Conservation (phyloP, 2,797 vertebrate genomes). For the Alcedo quadribrachys region DNA sequence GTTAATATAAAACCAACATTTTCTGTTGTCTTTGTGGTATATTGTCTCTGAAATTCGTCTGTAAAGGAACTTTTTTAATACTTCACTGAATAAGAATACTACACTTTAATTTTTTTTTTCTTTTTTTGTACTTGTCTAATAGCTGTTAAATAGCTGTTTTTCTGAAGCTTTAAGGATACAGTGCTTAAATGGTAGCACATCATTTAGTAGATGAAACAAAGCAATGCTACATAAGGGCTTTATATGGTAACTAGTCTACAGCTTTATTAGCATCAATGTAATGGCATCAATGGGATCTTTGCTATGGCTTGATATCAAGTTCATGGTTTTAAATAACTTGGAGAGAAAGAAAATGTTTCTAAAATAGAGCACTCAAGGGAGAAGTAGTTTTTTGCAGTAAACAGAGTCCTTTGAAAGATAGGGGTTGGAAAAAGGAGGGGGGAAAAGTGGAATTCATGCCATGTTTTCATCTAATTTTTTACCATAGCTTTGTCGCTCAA, state of each 20-base stretch:
- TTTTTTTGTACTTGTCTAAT: neutral
- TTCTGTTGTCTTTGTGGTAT: neutral
- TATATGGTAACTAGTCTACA: neutral
- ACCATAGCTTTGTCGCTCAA: neutral
- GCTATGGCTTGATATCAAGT: neutral
- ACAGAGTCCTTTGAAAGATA: neutral
- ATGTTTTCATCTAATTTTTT: neutral
- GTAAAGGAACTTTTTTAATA: neutral
- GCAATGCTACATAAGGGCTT: neutral
- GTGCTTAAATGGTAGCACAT: neutral
- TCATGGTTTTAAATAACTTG: conserved; percentile 1
- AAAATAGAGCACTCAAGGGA: neutral
- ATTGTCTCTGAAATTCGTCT: neutral
- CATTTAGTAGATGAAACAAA: neutral
- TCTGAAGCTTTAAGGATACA: neutral
- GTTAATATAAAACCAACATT: neutral
- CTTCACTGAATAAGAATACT: neutral
- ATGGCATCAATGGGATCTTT: neutral
- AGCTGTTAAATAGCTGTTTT: neutral
- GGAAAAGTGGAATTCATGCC: neutral
- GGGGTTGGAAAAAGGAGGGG: neutral
- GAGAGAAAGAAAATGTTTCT: neutral
- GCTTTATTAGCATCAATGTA: neutral
- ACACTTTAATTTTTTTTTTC: neutral
- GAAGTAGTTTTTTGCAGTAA: conserved; percentile 6